Evolutionary conservation across 2,113 vertebrate genomes (phyloP).

Genomic region (Pitta sordida): DNA sequence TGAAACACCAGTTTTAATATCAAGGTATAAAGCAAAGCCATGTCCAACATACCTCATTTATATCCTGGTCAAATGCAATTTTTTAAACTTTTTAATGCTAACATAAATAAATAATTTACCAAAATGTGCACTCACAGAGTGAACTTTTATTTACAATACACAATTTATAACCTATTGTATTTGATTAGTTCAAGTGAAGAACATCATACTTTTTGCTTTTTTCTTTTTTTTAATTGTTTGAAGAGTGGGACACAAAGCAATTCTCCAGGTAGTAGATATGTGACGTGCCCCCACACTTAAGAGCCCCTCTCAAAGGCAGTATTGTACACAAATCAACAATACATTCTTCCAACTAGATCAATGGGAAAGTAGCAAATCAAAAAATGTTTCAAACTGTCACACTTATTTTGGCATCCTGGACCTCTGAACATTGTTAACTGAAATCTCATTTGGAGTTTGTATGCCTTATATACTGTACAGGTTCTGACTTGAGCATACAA

Average conservation of each 20-base stretch:
- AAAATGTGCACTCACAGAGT: conserved; percentile 99
- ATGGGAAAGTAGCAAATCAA: conserved; percentile 84
- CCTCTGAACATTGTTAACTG: conserved; percentile 75
- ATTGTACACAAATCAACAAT: conserved; percentile 76
- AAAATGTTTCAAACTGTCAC: conserved; percentile 77
- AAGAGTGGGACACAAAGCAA: conserved; percentile 76
- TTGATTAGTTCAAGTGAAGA: conserved; percentile 86
- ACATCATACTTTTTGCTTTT: conserved; percentile 79
- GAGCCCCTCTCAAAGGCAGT: conserved; percentile 82
- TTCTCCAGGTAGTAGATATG: conserved; percentile 75
- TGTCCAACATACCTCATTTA: conserved; percentile 76
- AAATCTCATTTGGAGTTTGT: conserved; percentile 83
- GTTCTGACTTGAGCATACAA: conserved; percentile 81
- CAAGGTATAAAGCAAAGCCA: conserved; percentile 83
- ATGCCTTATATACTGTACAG: conserved; percentile 74
- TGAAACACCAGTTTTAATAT: conserved; percentile 85
- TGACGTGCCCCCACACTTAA: conserved; percentile 77
- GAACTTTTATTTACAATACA: conserved; percentile 99
- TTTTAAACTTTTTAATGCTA: conserved; percentile 87
- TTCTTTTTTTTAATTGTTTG: conserved; percentile 11
- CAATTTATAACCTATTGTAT: conserved; percentile 93
- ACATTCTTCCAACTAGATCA: conserved; percentile 79
- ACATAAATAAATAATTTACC: conserved; percentile 99
- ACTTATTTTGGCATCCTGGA: conserved; percentile 88
- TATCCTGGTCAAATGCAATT: conserved; percentile 90